Conservation (phyloP, 1,140 invertebrate genomes). For the Orussus abietinus region DNA sequence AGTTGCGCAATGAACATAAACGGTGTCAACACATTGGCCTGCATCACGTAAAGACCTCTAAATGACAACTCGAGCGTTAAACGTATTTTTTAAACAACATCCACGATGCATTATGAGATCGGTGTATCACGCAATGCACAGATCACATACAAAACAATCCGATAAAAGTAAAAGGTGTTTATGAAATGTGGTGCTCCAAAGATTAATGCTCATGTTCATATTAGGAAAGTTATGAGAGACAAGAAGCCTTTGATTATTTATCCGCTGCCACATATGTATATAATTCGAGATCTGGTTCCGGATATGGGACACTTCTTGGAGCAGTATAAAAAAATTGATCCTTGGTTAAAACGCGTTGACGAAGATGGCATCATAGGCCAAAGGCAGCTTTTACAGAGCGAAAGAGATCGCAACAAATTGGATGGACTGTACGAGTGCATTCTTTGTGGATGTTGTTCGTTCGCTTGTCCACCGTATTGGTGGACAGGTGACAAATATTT, state of each 20-base stretch:
- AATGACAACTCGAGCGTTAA: too few relatives aligned
- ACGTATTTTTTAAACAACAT: too few relatives aligned
- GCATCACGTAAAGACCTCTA: constrained; percentile 69
- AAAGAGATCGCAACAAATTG: constrained; percentile 65
- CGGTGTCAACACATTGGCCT: constrained; percentile 81
- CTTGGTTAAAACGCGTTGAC: constrained; percentile 74
- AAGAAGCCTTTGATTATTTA: constrained; percentile 70
- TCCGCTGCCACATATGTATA: constrained; percentile 89
- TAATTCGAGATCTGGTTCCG: constrained; percentile 85
- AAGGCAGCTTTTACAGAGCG: constrained; percentile 64
- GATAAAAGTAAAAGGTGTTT: too few relatives aligned
- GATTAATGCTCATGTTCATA: too few relatives aligned
- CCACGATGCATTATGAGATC: too few relatives aligned
- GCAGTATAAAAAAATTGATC: constrained; percentile 82
- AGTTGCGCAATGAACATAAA: constrained; percentile 89
- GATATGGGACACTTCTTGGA: constrained; percentile 85
- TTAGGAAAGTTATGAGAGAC: too few relatives aligned
- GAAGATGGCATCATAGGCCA: constrained; percentile 54
- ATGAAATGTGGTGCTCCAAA: too few relatives aligned
- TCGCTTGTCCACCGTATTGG: constrained; percentile 69
- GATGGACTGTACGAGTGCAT: constrained; percentile 81
- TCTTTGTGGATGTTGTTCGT: constrained; percentile 69
- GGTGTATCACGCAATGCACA: too few relatives aligned
- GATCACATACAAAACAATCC: too few relatives aligned
- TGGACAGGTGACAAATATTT: constrained; percentile 70